Conservation (phyloP, 2,113 vertebrate genomes). For the Oryzias celebensis region DNA sequence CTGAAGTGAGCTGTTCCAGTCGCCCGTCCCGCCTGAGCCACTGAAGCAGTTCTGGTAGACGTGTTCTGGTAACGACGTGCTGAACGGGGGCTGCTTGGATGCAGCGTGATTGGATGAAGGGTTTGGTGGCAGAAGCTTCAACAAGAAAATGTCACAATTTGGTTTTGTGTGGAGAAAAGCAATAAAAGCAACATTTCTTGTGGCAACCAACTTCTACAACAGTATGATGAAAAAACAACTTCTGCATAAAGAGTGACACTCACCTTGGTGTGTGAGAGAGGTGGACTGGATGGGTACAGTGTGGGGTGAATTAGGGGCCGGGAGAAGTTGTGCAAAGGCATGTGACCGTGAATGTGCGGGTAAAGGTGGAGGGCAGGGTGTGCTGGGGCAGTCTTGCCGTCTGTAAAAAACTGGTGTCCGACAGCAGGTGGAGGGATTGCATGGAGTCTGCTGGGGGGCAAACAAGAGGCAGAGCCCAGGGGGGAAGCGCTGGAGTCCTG, state of each 20-base stretch:
- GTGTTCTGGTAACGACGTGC: constrained; percentile 91
- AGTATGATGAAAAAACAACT: not conserved
- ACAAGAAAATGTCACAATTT: not conserved
- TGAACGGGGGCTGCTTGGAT: constrained; percentile 91
- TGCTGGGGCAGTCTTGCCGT: constrained; percentile 87
- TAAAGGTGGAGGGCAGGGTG: constrained; percentile 96
- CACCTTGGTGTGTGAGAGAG: constrained; percentile 95
- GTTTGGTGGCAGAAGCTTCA: constrained; percentile 87
- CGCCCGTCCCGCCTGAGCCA: constrained; percentile 77
- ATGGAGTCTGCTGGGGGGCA: constrained; percentile 84
- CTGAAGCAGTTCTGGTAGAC: constrained; percentile 95
- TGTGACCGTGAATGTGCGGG: constrained; percentile 96
- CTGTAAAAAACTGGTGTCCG: constrained; percentile 92
- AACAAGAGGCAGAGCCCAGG: constrained; percentile 79
- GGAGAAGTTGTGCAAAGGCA: constrained; percentile 92
- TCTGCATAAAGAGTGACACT: constrained; percentile 37
- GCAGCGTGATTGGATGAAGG: constrained; percentile 88
- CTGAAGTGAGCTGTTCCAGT: constrained; percentile 90
- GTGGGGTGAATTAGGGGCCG: constrained; percentile 91
- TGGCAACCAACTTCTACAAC: not conserved
- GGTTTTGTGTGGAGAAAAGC: not conserved
- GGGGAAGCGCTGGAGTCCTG: constrained; percentile 86
- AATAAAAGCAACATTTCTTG: not conserved
- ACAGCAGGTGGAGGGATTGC: constrained; percentile 61
- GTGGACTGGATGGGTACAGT: constrained; percentile 88